Evolutionary conservation across 2,888 invertebrate genomes (phyloP).

Genomic region (Ochropleura leucogaster): DNA sequence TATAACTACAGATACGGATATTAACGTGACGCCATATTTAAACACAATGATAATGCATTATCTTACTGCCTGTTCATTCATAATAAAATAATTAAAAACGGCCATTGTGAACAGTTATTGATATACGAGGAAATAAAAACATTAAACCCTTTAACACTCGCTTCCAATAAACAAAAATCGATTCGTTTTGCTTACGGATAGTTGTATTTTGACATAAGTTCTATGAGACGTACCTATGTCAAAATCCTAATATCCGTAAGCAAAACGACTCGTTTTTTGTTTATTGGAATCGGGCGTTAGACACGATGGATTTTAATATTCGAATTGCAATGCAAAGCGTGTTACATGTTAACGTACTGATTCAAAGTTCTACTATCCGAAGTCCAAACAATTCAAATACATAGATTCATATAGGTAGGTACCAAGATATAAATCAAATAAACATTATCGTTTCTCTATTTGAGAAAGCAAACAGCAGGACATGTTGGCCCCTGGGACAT

Average conservation of each 20-base stretch:
- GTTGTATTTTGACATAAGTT: too few relatives aligned
- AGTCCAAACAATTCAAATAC: not conserved
- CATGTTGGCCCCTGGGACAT: too few relatives aligned
- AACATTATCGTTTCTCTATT: not conserved
- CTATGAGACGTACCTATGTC: too few relatives aligned
- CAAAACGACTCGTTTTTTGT: too few relatives aligned
- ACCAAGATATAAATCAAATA: constrained; percentile 13
- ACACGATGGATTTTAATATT: not conserved
- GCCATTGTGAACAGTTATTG: constrained; percentile 6
- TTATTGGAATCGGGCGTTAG: too few relatives aligned
- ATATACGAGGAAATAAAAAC: not conserved
- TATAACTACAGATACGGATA: constrained; percentile 34
- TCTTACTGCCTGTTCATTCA: constrained; percentile 40
- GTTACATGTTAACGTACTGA: not conserved
- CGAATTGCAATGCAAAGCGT: not conserved
- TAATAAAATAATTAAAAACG: constrained; percentile 20
- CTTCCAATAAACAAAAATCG: too few relatives aligned
- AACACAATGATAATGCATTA: constrained; percentile 39
- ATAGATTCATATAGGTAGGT: not conserved
- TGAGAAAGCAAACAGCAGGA: too few relatives aligned
- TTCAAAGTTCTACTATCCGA: constrained; percentile 2
- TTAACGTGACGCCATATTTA: constrained; percentile 34
- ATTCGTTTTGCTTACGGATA: too few relatives aligned
- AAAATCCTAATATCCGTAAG: too few relatives aligned
- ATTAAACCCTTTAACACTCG: not conserved